These are phyloP conservation scores for Philonicus albiceps DNA, from an alignment of 2,888 invertebrate genomes.

Conservation along the genomic window DNA sequence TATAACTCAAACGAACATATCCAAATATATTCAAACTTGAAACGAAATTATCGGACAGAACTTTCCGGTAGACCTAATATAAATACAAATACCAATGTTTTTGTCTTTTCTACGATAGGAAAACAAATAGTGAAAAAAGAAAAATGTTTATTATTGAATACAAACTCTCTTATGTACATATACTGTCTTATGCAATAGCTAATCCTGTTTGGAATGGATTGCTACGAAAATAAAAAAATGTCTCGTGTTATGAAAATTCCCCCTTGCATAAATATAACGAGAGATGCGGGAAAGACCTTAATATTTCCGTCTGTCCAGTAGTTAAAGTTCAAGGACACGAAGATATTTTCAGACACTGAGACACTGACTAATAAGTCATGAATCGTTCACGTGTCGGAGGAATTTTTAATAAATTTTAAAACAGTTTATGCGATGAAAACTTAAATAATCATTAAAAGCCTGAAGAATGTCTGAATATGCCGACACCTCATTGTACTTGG, in stretches of 20 bases:
- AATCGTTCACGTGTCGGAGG: neutral
- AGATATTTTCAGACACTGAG: neutral
- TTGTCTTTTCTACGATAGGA: too few relatives aligned
- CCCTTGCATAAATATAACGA: neutral
- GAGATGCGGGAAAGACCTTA: neutral
- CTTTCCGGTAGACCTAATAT: too few relatives aligned
- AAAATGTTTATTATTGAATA: neutral
- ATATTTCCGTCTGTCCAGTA: neutral
- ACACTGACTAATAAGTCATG: neutral
- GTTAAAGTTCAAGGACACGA: neutral
- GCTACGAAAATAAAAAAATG: neutral
- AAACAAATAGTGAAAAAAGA: neutral
- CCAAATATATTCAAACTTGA: too few relatives aligned
- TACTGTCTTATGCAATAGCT: neutral
- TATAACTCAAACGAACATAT: too few relatives aligned
- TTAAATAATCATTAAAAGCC: neutral
- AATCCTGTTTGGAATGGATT: neutral
- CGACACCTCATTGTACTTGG: neutral
- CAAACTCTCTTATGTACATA: too few relatives aligned
- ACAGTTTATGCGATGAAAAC: neutral
- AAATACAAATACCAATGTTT: too few relatives aligned
- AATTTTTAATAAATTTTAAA: neutral
- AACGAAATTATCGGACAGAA: too few relatives aligned
- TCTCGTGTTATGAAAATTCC: neutral
- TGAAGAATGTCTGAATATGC: neutral